phyloP scores from a whole-genome alignment of 2,888 invertebrate genomes.

The Xanthia togata region DNA sequence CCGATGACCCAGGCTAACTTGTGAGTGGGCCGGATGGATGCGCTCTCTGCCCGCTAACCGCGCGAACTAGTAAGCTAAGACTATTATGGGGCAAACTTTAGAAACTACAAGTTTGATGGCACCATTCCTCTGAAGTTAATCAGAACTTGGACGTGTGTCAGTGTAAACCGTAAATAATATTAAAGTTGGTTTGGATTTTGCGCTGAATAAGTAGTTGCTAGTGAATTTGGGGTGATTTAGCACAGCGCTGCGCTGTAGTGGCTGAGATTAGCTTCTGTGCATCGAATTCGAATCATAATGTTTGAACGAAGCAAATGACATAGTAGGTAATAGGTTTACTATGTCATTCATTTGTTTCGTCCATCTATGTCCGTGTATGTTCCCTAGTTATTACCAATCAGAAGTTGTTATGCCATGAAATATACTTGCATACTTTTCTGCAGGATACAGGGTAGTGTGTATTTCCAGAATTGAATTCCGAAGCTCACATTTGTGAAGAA shows the following conservation, averaged over 20 bases:
- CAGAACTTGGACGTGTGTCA: conserved; percentile 22
- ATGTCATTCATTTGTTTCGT: no score
- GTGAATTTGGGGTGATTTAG: neutral
- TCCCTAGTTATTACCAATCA: neutral
- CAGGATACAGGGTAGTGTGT: neutral
- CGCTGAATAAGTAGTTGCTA: neutral
- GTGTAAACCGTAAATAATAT: neutral
- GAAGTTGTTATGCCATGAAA: neutral
- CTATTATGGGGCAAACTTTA: conserved; percentile 29
- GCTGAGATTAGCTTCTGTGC: conserved; percentile 5
- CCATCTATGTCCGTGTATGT: no score
- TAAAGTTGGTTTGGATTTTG: neutral
- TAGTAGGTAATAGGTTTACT: no score
- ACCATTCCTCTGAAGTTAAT: conserved; percentile 35
- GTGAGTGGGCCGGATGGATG: conserved; percentile 1
- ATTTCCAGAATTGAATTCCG: neutral
- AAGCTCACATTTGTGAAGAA: neutral
- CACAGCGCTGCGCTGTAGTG: neutral
- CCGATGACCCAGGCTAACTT: conserved; percentile 12
- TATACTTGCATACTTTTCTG: neutral
- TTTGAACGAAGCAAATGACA: neutral
- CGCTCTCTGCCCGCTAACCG: conserved; percentile 6
- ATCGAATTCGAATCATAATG: no score
- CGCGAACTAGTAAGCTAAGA: conserved; percentile 15
- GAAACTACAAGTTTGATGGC: conserved; percentile 17